A percentile compares a stretch with the other conserved stretches of the same genome.
phyloP scores from a whole-genome alignment of 2,797 vertebrate genomes.

The Sciaenops ocellatus region DNA sequence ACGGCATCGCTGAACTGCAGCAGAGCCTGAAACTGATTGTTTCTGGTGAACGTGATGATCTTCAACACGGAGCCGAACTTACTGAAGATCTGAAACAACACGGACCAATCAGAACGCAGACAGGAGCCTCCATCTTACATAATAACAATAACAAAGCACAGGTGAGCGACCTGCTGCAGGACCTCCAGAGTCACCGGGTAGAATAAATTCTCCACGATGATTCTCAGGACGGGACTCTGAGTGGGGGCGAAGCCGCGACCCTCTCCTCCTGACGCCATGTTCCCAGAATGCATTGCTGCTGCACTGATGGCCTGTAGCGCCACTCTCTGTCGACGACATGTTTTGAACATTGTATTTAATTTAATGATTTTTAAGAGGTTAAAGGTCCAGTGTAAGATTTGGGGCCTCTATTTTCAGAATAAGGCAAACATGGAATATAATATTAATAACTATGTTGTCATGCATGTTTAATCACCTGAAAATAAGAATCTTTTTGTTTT shows the following conservation, averaged over 20 bases:
- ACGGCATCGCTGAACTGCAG: constrained; percentile 92
- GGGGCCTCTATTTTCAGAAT: too few species aligned
- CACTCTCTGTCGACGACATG: constrained; percentile 83
- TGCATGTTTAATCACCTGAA: too few species aligned
- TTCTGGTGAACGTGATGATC: constrained; percentile 97
- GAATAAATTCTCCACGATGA: constrained; percentile 97
- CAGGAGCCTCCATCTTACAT: too few species aligned
- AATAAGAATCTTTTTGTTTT: too few species aligned
- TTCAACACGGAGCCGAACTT: constrained; percentile 95
- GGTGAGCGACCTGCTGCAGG: constrained; percentile 90
- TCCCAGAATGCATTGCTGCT: constrained; percentile 91
- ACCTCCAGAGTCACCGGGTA: constrained; percentile 96
- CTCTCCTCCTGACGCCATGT: constrained; percentile 87
- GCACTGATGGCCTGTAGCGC: constrained; percentile 91
- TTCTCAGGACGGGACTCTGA: constrained; percentile 93
- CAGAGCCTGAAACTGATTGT: constrained; percentile 96
- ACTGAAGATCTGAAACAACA: constrained; percentile 90
- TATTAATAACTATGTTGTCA: too few species aligned
- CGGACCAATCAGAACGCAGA: too few species aligned
- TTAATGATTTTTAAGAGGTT: too few species aligned
- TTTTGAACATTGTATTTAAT: too few species aligned
- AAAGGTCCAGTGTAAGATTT: too few species aligned
- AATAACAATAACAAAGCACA: not conserved
- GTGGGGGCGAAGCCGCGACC: constrained; percentile 81
- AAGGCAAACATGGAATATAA: too few species aligned